Percentiles rank a stretch among this genome's conserved stretches.
phyloP scores from a whole-genome alignment of 2,888 invertebrate species.

The Melanotus villosus region DNA sequence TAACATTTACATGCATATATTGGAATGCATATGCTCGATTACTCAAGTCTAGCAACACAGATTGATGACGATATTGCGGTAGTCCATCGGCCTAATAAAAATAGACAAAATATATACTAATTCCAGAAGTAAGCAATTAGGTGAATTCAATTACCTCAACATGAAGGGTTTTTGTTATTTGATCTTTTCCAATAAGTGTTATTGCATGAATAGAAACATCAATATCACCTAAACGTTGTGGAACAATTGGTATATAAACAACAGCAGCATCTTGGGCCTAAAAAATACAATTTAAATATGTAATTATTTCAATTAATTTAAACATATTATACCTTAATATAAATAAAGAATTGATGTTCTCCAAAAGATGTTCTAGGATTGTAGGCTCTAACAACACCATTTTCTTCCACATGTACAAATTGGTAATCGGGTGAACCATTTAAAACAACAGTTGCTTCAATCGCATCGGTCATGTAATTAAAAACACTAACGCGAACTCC shows the following conservation, averaged over 20 bases:
- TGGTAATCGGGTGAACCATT: slow-evolving; percentile 88
- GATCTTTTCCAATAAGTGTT: slow-evolving; percentile 81
- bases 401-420: slow-evolving; percentile 92
- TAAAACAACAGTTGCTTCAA: slow-evolving; percentile 91
- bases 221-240: slow-evolving; percentile 83
- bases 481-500: slow-evolving; percentile 94
- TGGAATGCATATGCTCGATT: slow-evolving; percentile 93
- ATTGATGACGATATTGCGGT: slow-evolving; percentile 93
- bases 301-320: too few relatives aligned
- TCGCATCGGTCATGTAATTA: slow-evolving; percentile 89
- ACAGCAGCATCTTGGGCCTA: slow-evolving; percentile 82
- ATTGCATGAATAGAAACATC: slow-evolving; percentile 83
- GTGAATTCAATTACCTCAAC: slow-evolving; percentile 82
- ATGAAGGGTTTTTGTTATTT: slow-evolving; percentile 75
- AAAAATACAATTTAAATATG: slow-evolving; percentile 43
- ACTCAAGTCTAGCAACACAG: slow-evolving; percentile 91
- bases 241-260: slow-evolving; percentile 92
- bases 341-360: slow-evolving; percentile 96
- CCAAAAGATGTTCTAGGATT: slow-evolving; percentile 92
- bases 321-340: slow-evolving; percentile 74
- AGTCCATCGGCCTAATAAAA: slow-evolving; percentile 84
- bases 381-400: slow-evolving; percentile 89
- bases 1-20: slow-evolving; percentile 96
- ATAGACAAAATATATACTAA: neutral
- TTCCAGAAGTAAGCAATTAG: too few relatives aligned